Percentiles rank a stretch among this genome's conserved stretches.
Conservation (phyloP, 1,140 invertebrate genomes). For the Philaenus spumarius region DNA sequence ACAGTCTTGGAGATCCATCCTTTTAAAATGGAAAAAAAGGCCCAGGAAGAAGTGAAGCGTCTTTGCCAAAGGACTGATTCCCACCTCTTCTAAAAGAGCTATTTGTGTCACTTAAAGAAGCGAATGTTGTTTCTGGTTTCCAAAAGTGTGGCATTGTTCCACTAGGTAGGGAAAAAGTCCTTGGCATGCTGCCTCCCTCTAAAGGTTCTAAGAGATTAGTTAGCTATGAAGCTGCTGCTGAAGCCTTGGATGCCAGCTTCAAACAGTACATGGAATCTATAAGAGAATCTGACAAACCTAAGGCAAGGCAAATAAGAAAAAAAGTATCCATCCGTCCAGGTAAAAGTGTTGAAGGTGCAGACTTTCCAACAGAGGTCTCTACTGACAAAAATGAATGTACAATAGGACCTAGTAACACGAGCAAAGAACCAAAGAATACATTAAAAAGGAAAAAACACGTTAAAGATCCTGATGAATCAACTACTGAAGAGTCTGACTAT, state of each 20-base stretch:
- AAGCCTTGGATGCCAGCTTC: background rate
- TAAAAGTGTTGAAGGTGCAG: background rate
- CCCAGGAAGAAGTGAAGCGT: conserved; percentile 11
- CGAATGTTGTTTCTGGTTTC: conserved; percentile 30
- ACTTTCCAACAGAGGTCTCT: background rate
- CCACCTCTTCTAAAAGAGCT: conserved; percentile 21
- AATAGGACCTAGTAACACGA: background rate
- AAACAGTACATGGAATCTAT: background rate
- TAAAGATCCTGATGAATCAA: background rate
- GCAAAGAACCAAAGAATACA: background rate
- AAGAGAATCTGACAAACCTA: background rate
- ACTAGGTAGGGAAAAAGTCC: conserved; percentile 24
- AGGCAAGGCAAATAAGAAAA: background rate
- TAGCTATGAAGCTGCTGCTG: background rate
- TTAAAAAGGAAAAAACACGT: background rate
- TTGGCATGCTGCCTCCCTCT: conserved; percentile 3
- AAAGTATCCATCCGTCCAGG: background rate
- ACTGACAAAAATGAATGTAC: background rate
- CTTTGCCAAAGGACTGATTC: conserved; percentile 27
- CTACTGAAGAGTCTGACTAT: background rate
- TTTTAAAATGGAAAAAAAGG: conserved; percentile 32
- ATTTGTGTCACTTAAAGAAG: conserved; percentile 17
- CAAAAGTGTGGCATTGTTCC: conserved; percentile 29
- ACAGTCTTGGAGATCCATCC: conserved; percentile 34
- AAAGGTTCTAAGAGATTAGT: conserved; percentile 4